phyloP scores from a whole-genome alignment of 2,888 invertebrate species.

The Baronia brevicornis region DNA sequence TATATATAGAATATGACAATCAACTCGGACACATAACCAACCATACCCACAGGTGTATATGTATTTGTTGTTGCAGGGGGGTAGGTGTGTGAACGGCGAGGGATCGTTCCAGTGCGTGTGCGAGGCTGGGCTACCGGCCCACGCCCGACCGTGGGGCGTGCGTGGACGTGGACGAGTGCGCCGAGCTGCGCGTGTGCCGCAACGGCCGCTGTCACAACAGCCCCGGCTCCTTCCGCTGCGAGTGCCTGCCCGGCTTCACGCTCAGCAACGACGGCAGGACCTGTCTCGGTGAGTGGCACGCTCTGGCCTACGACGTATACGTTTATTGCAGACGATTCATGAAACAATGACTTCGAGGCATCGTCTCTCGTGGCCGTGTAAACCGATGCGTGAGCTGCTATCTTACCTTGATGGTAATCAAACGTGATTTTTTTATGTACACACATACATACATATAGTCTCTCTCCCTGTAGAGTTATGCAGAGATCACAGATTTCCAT shows the following conservation, averaged over 20 bases:
- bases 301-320: too few relatives aligned
- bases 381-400: too few relatives aligned
- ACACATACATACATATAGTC: too few relatives aligned
- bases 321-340: too few relatives aligned
- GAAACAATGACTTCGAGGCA: too few relatives aligned
- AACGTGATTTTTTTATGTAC: too few relatives aligned
- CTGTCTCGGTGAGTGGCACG: constrained; percentile 77
- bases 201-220: constrained; percentile 88
- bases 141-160: constrained; percentile 67
- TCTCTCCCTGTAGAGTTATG: too few relatives aligned
- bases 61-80: constrained; percentile 70
- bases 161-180: constrained; percentile 74
- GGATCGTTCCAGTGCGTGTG: constrained; percentile 91
- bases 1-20: too few relatives aligned
- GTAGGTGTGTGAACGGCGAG: constrained; percentile 86
- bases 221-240: constrained; percentile 86
- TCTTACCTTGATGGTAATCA: too few relatives aligned
- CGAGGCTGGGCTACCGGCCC: constrained; percentile 82
- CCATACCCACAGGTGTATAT: neutral
- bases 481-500: too few relatives aligned
- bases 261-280: constrained; percentile 86
- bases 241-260: constrained; percentile 86
- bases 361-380: too few relatives aligned
- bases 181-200: constrained; percentile 85
- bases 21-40: too few relatives aligned